Conservation (phyloP, 2,888 invertebrate genomes). For the Ernsta delagoae region DNA sequence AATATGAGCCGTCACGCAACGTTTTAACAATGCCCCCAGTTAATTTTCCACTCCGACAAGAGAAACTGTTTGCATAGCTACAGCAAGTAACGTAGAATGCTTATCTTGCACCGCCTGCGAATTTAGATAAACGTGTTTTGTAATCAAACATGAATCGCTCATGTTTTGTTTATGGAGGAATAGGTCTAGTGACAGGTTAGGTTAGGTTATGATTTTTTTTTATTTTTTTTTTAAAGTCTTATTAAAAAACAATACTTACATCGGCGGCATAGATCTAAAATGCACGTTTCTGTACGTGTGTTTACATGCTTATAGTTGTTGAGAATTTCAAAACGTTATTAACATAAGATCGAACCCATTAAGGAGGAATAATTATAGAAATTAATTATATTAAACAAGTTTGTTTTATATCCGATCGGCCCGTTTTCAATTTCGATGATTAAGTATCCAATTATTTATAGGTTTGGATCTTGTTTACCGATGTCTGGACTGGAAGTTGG, state of each 20-base stretch:
- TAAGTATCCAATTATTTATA: neutral
- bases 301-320: too few species aligned
- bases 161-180: slow-evolving; percentile 5
- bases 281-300: too few species aligned
- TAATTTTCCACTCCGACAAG: slow-evolving; percentile 72
- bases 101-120: slow-evolving; percentile 51
- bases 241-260: neutral
- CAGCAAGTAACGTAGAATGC: slow-evolving; percentile 48
- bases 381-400: neutral
- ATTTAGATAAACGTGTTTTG: slow-evolving; percentile 43
- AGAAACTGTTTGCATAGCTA: slow-evolving; percentile 61
- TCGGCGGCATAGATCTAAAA: too few species aligned
- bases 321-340: neutral
- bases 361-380: neutral
- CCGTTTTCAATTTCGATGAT: neutral
- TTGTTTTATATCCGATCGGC: neutral
- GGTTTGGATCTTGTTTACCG: neutral
- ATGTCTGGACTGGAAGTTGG: neutral
- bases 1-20: slow-evolving; percentile 63
- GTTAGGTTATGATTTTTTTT: neutral
- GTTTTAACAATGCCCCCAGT: slow-evolving; percentile 59
- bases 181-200: neutral
- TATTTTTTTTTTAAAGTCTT: neutral
- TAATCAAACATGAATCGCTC: slow-evolving; percentile 10
- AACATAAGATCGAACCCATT: neutral